Conservation (phyloP, 2,888 invertebrate genomes). For the Glaucopsyche alexis region DNA sequence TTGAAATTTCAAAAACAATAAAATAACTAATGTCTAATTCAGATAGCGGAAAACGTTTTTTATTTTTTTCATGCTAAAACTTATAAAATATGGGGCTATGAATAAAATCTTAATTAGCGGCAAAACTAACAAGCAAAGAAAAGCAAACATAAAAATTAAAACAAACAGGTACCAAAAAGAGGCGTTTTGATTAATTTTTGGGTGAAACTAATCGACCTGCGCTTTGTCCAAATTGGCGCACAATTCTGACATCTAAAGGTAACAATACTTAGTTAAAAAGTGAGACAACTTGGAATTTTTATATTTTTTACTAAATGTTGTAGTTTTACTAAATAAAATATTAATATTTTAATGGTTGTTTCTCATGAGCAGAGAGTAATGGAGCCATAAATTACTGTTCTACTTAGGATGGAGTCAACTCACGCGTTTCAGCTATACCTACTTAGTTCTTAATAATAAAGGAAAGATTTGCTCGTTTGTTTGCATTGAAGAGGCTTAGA, state of each 20-base stretch:
- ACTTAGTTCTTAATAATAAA: no score
- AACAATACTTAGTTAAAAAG: constrained; percentile 43
- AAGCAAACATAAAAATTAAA: constrained; percentile 66
- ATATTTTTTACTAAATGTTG: background rate
- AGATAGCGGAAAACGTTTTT: background rate
- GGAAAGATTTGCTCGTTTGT: no score
- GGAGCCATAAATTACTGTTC: no score
- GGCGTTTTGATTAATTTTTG: constrained; percentile 74
- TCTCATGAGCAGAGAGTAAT: no score
- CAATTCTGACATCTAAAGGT: constrained; percentile 46
- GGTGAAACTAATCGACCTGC: constrained; percentile 54
- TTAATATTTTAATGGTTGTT: background rate
- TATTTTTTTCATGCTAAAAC: constrained; percentile 41
- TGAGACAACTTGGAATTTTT: background rate
- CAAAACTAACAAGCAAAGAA: constrained; percentile 52
- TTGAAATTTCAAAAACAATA: background rate
- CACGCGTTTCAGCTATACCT: no score
- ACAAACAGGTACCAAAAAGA: constrained; percentile 71
- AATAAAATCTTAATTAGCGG: constrained; percentile 79
- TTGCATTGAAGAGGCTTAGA: no score
- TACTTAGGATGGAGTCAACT: no score
- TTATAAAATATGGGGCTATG: constrained; percentile 52
- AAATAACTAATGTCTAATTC: background rate
- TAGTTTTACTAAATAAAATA: background rate
- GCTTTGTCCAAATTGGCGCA: constrained; percentile 70